Evolutionary conservation across 2,888 invertebrate species (phyloP).

Genomic region (Apamea monoglypha): DNA sequence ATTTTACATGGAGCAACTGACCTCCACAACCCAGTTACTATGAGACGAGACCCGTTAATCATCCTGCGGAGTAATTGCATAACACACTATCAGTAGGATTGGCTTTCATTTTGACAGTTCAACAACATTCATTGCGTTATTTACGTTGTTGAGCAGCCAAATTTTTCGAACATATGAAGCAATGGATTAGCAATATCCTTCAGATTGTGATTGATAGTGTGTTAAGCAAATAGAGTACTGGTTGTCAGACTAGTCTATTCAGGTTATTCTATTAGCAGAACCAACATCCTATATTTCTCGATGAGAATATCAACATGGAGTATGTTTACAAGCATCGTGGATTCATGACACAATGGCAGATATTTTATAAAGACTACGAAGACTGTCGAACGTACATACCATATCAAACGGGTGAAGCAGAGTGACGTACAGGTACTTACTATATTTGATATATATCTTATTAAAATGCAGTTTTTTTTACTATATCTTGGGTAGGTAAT

Average conservation of each 20-base stretch:
- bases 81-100: too few relatives aligned
- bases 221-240: background rate
- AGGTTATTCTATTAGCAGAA: background rate
- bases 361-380: constrained; percentile 78
- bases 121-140: too few relatives aligned
- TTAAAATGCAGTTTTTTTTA: background rate
- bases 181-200: too few relatives aligned
- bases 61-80: too few relatives aligned
- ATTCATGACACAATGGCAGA: constrained; percentile 73
- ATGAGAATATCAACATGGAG: constrained; percentile 63
- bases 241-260: background rate
- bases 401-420: constrained; percentile 15
- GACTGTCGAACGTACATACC: constrained; percentile 19
- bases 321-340: constrained; percentile 75
- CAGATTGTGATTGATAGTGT: too few relatives aligned
- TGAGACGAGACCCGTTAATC: too few relatives aligned
- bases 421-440: constrained; percentile 47
- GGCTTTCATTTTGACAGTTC: too few relatives aligned
- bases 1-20: background rate
- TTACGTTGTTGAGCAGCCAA: too few relatives aligned
- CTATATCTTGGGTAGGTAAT: background rate
- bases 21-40: background rate
- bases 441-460: background rate
- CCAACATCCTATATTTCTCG: constrained; percentile 55
- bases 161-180: too few relatives aligned